These are phyloP conservation scores for Mnemiopsis leidyi DNA, from an alignment of 37 sponge, comb jelly and placozoan genomes.

Conservation along the genomic window DNA sequence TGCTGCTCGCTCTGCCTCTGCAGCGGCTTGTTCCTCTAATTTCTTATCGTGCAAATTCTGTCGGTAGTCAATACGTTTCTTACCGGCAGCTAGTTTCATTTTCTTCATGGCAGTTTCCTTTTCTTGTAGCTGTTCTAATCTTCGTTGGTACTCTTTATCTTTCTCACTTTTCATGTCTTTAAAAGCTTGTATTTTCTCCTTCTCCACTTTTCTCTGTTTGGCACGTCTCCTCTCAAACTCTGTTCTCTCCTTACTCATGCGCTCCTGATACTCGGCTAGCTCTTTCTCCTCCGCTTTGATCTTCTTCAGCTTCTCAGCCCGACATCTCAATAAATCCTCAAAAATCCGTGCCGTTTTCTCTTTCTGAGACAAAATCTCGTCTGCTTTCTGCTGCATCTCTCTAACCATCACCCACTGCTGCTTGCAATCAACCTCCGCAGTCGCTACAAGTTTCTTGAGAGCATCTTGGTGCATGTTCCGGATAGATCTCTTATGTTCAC, in stretches of 20 bases:
- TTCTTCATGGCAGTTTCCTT: slow-evolving; percentile 5
- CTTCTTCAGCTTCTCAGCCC: slow-evolving; percentile 13
- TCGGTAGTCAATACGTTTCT: slow-evolving; percentile 21
- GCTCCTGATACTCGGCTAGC: not conserved
- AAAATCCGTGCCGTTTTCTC: slow-evolving; percentile 30
- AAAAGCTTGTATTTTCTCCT: slow-evolving; percentile 30
- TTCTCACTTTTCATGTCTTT: not conserved
- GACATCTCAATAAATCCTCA: slow-evolving; percentile 15
- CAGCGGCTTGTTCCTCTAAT: slow-evolving; percentile 16
- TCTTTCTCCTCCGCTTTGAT: slow-evolving; percentile 37
- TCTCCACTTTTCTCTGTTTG: slow-evolving; percentile 31
- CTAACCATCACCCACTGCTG: slow-evolving; percentile 3
- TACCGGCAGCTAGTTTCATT: slow-evolving; percentile 9
- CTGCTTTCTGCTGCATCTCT: slow-evolving; percentile 16
- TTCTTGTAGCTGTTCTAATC: not conserved
- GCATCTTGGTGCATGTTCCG: slow-evolving; percentile 22
- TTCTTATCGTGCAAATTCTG: not conserved
- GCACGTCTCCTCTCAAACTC: not conserved
- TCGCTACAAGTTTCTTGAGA: slow-evolving; percentile 29
- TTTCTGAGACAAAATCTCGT: slow-evolving; percentile 36
- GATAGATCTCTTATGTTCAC: slow-evolving; percentile 38
- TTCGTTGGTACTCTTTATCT: not conserved
- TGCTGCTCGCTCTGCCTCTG: not conserved
- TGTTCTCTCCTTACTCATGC: slow-evolving; percentile 22
- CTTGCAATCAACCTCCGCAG: slow-evolving; percentile 32